Percentiles rank a stretch among this genome's conserved stretches.
Conservation (phyloP, 2,797 vertebrate species). For the Telmatherina bonti region DNA sequence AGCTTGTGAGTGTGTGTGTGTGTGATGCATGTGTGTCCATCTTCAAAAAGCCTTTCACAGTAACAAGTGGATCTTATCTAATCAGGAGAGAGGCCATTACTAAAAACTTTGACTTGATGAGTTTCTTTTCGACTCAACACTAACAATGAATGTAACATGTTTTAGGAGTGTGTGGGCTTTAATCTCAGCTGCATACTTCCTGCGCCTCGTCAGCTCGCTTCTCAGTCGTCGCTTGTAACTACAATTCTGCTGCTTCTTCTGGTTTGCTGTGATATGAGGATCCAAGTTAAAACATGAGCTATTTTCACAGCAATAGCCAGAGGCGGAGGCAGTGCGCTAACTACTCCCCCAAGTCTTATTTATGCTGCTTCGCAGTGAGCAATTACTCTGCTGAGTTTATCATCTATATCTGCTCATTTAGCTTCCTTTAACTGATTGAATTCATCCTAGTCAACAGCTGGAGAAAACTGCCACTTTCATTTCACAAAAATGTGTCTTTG, state of each 20-base stretch:
- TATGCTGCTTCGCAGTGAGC: slow-evolving; percentile 58
- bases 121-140: slow-evolving; percentile 25
- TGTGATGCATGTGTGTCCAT: slow-evolving; percentile 4
- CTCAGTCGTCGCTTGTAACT: background rate
- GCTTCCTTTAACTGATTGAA: slow-evolving; percentile 64
- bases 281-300: slow-evolving; percentile 46
- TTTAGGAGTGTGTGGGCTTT: background rate
- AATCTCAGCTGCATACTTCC: background rate
- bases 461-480: slow-evolving; percentile 62
- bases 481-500: slow-evolving; percentile 53
- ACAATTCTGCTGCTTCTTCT: slow-evolving; percentile 21
- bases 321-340: slow-evolving; percentile 57
- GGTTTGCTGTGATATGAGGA: slow-evolving; percentile 43
- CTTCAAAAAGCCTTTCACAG: slow-evolving; percentile 19
- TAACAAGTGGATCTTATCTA: slow-evolving; percentile 41
- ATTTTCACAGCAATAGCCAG: slow-evolving; percentile 61
- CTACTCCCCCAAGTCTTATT: slow-evolving; percentile 71
- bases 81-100: slow-evolving; percentile 34
- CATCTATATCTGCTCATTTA: slow-evolving; percentile 62
- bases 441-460: slow-evolving; percentile 55
- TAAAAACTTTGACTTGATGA: slow-evolving; percentile 38
- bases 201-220: slow-evolving; percentile 3
- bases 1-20: slow-evolving; percentile 3
- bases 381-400: slow-evolving; percentile 67
- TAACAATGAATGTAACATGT: slow-evolving; percentile 32